phyloP scores from a whole-genome alignment of 2,797 vertebrate genomes.

The Echeneis naucrates region DNA sequence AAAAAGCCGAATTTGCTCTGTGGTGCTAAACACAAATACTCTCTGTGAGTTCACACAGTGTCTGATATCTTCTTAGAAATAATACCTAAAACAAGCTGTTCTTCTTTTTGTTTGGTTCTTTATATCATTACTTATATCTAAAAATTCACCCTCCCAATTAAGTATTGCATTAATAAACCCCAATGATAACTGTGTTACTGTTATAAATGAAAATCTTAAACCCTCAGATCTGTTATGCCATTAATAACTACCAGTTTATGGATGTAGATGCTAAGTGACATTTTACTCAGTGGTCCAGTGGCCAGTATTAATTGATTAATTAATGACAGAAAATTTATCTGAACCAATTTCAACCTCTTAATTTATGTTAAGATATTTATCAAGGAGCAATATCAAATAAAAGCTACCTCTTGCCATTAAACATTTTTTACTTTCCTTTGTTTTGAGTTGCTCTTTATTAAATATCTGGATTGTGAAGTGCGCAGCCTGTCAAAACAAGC shows the following conservation, averaged over 20 bases:
- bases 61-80: background rate
- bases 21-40: background rate
- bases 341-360: background rate
- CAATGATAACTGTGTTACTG: background rate
- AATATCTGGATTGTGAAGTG: background rate
- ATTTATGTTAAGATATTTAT: background rate
- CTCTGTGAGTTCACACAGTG: background rate
- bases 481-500: background rate
- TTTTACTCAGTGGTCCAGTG: background rate
- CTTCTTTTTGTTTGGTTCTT: background rate
- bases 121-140: constrained; percentile 2
- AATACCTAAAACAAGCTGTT: background rate
- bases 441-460: background rate
- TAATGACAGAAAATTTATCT: background rate
- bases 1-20: background rate
- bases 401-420: background rate
- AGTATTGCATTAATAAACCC: background rate
- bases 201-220: background rate
- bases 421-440: background rate
- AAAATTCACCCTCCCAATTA: background rate
- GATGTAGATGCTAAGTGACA: background rate
- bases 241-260: background rate
- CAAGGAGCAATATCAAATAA: background rate
- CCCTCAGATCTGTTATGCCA: background rate
- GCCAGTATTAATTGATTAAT: background rate